phyloP scores from a whole-genome alignment of 2,888 invertebrate genomes.

The Drosophila robusta region DNA sequence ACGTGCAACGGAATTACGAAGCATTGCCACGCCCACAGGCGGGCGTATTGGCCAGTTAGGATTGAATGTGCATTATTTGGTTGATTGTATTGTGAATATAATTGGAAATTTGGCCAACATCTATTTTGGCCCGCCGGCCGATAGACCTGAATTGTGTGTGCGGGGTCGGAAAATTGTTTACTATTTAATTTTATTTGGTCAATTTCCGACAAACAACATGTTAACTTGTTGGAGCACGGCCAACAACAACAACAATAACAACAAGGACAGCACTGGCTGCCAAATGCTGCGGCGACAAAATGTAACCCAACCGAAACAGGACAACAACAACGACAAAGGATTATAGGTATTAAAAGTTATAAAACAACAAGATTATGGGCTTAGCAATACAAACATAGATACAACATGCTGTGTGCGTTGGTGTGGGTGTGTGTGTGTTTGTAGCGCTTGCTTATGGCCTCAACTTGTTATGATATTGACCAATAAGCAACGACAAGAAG shows the following conservation, averaged over 20 bases:
- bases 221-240: slow-evolving; percentile 58
- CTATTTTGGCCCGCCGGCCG: slow-evolving; percentile 8
- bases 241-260: slow-evolving; percentile 24
- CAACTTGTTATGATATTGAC: slow-evolving; percentile 50
- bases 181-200: slow-evolving; percentile 74
- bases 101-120: slow-evolving; percentile 42
- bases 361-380: slow-evolving; percentile 77
- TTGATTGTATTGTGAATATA: slow-evolving; percentile 33
- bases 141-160: slow-evolving; percentile 22
- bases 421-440: slow-evolving; percentile 3
- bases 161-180: slow-evolving; percentile 49
- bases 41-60: not conserved
- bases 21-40: slow-evolving; percentile 4
- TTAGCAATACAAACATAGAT: slow-evolving; percentile 58
- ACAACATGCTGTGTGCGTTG: slow-evolving; percentile 4
- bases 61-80: slow-evolving; percentile 22
- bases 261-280: slow-evolving; percentile 34
- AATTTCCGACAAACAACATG: slow-evolving; percentile 74
- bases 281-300: slow-evolving; percentile 54
- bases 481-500: slow-evolving; percentile 17
- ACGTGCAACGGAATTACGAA: not conserved
- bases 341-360: slow-evolving; percentile 80
- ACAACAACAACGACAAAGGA: slow-evolving; percentile 52
- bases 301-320: slow-evolving; percentile 36
- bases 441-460: slow-evolving; percentile 29